Base-by-base conservation (phyloP, 2,888 invertebrate species). In the Amphipyra tragopoginis region DNA sequence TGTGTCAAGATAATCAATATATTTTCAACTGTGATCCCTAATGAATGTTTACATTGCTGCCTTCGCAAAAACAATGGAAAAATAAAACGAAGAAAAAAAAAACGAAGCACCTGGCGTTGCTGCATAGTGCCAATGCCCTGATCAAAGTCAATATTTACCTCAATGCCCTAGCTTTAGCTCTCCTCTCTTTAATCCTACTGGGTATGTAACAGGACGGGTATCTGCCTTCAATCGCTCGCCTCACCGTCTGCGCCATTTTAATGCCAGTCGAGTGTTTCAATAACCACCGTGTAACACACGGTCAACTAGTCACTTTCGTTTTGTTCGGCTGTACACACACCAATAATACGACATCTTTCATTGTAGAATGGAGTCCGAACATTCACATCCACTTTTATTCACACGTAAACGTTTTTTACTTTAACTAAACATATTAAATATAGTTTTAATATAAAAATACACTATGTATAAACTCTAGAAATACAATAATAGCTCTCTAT, bases 161-260 rank as follows among this genome's bases (percentile, higher is more conserved):
- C 66, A 95, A 81, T 50, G 96, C 96, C 86, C 96, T 96, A 5
- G 96, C 96, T 85, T 96, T 96, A 0, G 96, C 96, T 73, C 96
- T 95, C 64, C 98, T 95, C 79, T 98, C 97, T 79, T 97, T 97
- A 53, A 98, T 91, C 72, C 98, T 96, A 67, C 95, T 95, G 45
- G 94, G 95, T 78, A 96, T 95, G 66, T 97, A 97, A 87, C 98
- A 98, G n/a, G 97, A 96, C 52, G 98, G 98, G 85, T 96, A 96
- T 77, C 95, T 95, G 62, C 98, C 98, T 83, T 97, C 97, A 63
- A 97, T 95, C 54, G 97, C 95, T 78, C 95, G 95, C 87, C 97
- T 95, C 70, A 96, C 95, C 33, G 97, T 97, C 90, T 97, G 96
- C 80, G 97, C 96, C 97, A 97, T 97, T 89, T 88, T 93, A 79